Base-by-base conservation (phyloP, 2,113 vertebrate species). In the Apodemus speciosus region DNA sequence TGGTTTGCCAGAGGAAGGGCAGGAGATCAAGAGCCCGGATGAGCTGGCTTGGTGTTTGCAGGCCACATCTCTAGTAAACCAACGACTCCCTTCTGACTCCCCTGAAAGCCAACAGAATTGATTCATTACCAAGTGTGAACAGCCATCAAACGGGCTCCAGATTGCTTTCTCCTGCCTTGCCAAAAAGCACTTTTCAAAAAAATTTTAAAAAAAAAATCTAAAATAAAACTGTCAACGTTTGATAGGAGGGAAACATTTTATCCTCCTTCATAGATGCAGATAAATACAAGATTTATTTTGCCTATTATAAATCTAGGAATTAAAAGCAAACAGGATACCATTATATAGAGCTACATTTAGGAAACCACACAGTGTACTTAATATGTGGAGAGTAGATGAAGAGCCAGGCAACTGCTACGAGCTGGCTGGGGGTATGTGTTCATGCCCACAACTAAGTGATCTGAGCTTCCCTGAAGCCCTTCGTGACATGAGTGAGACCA, bases 1-100 rank as follows among this genome's bases (percentile, higher is more conserved):
- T 96, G 94, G 93, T 93, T 97, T 96, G 95, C 96, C 95, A 96
- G 91, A 96, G 94, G 95, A 96, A 97, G 95, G 95, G 92, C 96
- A 97, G 51, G 64, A 96, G 96, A 97, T 97, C 96, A 90, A 93
- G 95, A 62, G 85, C 89, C 18, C 88, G 88, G 94, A 97, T 96
- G 96, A 96, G 95, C 88, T 95, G 96, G 95, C 95, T 88, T 76
- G 89, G 93, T 95, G 94, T 88, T 95, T 92, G 92, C 23, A 97
- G 91, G 92, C 93, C 90, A 95, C 81, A 94, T 93, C 90, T 96
- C 89, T 87, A 94, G 88, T 95, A 96, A 96, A 94, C 96, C 95
- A 96, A 53, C 92, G 94, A 96, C 91, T 97, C 95, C 93, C 85
- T 95, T 96, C 90, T 97, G 95, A 97, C 91, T 97, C 49, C 32